Percentiles rank a stretch among this genome's conserved stretches.
phyloP scores from a whole-genome alignment of 30 jellyfish, hydroid and myxozoan genomes.

The Rhopilema esculentum region DNA sequence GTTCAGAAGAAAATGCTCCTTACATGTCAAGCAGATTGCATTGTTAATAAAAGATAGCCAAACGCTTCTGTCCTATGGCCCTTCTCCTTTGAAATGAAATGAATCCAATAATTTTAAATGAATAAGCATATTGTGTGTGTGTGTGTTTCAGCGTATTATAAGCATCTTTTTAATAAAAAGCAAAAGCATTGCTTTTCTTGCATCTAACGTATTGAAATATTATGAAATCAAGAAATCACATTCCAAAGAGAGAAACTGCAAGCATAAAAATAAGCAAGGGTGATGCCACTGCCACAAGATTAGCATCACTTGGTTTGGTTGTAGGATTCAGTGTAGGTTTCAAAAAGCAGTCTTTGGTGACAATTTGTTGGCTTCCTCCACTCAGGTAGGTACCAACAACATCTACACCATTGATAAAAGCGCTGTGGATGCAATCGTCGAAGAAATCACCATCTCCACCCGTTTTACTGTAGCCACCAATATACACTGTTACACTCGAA shows the following conservation, averaged over 20 bases:
- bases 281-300: neutral
- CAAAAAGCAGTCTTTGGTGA: neutral
- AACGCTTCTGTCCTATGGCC: too few species aligned
- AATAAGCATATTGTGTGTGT: too few species aligned
- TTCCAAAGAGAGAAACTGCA: neutral
- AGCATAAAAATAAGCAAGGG: neutral
- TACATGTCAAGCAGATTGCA: too few species aligned
- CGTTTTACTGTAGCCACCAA: conserved; percentile 3
- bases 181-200: too few species aligned
- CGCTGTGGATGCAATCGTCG: neutral
- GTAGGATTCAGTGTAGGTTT: neutral
- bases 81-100: too few species aligned
- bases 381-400: neutral
- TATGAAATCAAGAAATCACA: too few species aligned
- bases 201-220: too few species aligned
- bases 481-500: neutral
- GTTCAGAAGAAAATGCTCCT: too few species aligned
- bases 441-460: neutral
- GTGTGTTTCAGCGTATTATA: too few species aligned
- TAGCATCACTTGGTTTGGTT: neutral
- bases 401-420: neutral
- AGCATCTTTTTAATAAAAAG: too few species aligned
- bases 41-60: too few species aligned
- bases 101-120: too few species aligned
- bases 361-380: neutral